phyloP scores from a whole-genome alignment of 37 sponge, comb jelly and placozoan species.

The Amphimedon queenslandica region DNA sequence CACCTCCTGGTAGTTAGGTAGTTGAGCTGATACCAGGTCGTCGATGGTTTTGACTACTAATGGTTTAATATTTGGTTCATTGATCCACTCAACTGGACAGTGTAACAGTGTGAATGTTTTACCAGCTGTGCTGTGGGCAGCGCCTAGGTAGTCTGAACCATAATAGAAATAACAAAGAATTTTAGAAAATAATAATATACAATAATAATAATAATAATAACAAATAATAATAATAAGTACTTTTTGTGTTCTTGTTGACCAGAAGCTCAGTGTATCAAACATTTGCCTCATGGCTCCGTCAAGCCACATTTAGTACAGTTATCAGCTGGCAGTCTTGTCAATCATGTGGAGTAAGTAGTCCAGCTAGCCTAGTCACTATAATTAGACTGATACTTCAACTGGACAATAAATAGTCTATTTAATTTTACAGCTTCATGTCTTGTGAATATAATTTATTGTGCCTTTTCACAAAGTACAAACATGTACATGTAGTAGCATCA shows the following conservation, averaged over 20 bases:
- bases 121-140: slow-evolving; percentile 65
- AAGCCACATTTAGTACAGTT: not conserved
- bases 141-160: slow-evolving; percentile 49
- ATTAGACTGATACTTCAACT: too few relatives aligned
- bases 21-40: slow-evolving; percentile 38
- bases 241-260: slow-evolving; percentile 12
- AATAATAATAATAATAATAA: too few relatives aligned
- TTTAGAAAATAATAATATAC: not conserved
- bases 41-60: slow-evolving; percentile 34
- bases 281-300: slow-evolving; percentile 13
- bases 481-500: too few relatives aligned
- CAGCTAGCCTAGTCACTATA: too few relatives aligned
- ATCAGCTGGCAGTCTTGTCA: slow-evolving; percentile 23
- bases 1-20: too few relatives aligned
- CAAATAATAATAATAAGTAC: too few relatives aligned
- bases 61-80: slow-evolving; percentile 8
- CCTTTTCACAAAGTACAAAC: too few relatives aligned
- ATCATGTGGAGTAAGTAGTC: too few relatives aligned
- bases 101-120: slow-evolving; percentile 52
- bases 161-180: slow-evolving; percentile 34
- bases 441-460: too few relatives aligned
- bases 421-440: too few relatives aligned
- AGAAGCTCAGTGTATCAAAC: slow-evolving; percentile 26
- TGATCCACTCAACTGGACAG: slow-evolving; percentile 20
- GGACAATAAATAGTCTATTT: too few relatives aligned